These are phyloP conservation scores for Eulithis prunata DNA, from an alignment of 2,888 invertebrate species.

Conservation along the genomic window DNA sequence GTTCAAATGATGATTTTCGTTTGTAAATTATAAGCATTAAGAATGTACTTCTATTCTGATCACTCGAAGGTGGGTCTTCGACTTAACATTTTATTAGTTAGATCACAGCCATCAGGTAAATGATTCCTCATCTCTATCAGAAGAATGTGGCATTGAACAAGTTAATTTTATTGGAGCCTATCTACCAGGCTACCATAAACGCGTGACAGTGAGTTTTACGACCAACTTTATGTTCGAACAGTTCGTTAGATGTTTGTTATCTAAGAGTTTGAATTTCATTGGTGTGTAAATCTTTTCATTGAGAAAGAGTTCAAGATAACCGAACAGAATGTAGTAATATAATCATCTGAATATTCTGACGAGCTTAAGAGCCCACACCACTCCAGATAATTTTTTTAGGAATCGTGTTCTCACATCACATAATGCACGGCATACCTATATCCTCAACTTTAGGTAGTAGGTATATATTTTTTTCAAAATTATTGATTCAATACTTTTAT, in stretches of 20 bases:
- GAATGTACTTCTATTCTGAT: too few species aligned
- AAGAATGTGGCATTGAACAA: constrained; percentile 41
- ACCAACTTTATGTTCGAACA: constrained; percentile 32
- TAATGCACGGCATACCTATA: too few species aligned
- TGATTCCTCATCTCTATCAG: constrained; percentile 28
- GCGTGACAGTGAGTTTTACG: constrained; percentile 50
- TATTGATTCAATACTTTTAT: too few species aligned
- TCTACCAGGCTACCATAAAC: constrained; percentile 58
- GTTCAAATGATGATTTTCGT: too few species aligned
- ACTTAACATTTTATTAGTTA: constrained; percentile 13
- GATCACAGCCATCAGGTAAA: background rate
- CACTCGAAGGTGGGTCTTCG: too few species aligned
- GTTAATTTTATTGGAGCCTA: constrained; percentile 67
- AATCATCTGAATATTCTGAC: background rate
- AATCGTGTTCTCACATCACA: too few species aligned
- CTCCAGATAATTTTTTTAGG: too few species aligned
- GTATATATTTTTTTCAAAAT: too few species aligned
- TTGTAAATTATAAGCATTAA: too few species aligned
- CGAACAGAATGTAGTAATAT: background rate
- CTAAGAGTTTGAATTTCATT: constrained; percentile 31
- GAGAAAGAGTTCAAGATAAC: constrained; percentile 8
- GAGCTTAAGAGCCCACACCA: too few species aligned
- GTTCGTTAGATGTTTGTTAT: constrained; percentile 38
- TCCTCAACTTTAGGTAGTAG: too few species aligned
- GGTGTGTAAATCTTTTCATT: constrained; percentile 28